phyloP scores from a whole-genome alignment of 2,888 invertebrate species.

The Ornithoptera alexandrae region DNA sequence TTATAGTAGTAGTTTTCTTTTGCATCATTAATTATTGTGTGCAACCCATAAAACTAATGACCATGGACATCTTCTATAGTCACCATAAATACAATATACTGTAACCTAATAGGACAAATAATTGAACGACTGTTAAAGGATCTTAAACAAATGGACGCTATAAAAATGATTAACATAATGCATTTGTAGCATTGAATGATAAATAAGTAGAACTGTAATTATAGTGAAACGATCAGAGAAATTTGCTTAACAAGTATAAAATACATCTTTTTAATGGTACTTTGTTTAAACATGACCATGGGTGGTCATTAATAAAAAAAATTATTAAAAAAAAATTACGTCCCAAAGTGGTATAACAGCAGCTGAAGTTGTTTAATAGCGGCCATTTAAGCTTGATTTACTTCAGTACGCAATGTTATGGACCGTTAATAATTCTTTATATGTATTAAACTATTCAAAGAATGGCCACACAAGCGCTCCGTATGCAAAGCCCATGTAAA shows the following conservation, averaged over 20 bases:
- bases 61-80: neutral
- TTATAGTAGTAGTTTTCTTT: no score
- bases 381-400: slow-evolving; percentile 14
- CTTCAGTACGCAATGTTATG: slow-evolving; percentile 5
- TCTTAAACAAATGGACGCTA: neutral
- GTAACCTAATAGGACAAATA: neutral
- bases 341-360: slow-evolving; percentile 5
- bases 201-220: neutral
- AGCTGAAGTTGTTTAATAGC: slow-evolving; percentile 14
- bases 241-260: neutral
- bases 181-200: neutral
- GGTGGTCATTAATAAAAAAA: slow-evolving; percentile 14
- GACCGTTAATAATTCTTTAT: slow-evolving; percentile 21
- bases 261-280: neutral
- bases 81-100: neutral
- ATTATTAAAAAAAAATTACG: neutral
- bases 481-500: slow-evolving; percentile 12
- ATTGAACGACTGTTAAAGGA: neutral
- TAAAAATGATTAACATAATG: neutral
- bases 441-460: slow-evolving; percentile 16
- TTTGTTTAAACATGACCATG: slow-evolving; percentile 3
- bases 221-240: neutral
- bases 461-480: slow-evolving; percentile 1
- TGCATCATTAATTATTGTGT: neutral
- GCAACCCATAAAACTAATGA: neutral